These are phyloP conservation scores for Bos indicus DNA, from an alignment of 2,113 vertebrate genomes.

Conservation along the genomic window DNA sequence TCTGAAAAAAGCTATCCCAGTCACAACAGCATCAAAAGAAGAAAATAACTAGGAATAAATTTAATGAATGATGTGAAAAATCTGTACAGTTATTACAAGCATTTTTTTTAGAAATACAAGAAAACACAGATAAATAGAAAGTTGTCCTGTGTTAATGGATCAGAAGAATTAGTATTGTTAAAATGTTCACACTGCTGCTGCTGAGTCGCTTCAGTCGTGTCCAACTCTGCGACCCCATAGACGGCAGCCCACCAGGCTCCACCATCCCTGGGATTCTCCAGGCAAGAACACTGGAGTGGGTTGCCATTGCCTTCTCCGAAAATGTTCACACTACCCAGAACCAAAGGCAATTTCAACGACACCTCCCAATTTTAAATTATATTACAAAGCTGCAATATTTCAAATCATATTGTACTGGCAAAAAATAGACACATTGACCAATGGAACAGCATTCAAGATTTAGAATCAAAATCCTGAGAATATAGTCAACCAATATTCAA, in stretches of 20 bases:
- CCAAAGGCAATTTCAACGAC: neutral
- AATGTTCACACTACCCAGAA: neutral
- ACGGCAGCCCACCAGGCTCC: too few relatives aligned
- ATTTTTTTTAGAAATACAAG: neutral
- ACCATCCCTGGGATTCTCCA: too few relatives aligned
- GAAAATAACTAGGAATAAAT: neutral
- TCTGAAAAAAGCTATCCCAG: neutral
- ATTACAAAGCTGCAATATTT: neutral
- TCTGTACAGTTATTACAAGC: neutral
- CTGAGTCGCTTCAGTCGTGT: too few relatives aligned
- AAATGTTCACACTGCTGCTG: neutral
- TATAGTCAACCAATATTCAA: neutral
- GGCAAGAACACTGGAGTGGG: too few relatives aligned
- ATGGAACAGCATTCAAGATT: neutral
- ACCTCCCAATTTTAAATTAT: neutral
- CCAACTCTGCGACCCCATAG: too few relatives aligned
- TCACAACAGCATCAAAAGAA: neutral
- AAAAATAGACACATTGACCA: neutral
- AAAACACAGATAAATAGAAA: neutral
- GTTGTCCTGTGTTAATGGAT: neutral
- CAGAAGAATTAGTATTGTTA: neutral
- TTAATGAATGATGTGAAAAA: neutral
- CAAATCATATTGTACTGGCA: neutral
- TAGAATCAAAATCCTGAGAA: neutral
- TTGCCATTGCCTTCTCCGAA: neutral